Conservation (phyloP, 2,888 invertebrate species). For the Cantharis rustica region DNA sequence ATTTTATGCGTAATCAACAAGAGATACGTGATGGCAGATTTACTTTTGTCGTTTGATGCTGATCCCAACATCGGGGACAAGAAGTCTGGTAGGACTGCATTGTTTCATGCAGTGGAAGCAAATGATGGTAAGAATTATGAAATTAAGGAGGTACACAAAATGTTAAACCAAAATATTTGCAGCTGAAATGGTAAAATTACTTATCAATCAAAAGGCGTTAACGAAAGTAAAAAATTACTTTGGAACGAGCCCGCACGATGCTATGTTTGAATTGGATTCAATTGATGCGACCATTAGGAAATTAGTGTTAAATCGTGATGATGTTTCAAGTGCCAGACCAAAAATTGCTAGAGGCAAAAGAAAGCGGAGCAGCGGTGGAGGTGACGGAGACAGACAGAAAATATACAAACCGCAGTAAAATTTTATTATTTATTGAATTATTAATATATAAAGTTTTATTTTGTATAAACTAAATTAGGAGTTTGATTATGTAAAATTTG, state of each 20-base stretch:
- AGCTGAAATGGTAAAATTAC: slow-evolving; percentile 55
- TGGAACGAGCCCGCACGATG: slow-evolving; percentile 55
- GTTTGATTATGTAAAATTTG: background rate
- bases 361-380: background rate
- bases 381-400: background rate
- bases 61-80: slow-evolving; percentile 53
- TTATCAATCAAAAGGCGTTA: slow-evolving; percentile 57
- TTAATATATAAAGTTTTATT: too few relatives aligned
- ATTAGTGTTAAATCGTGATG: slow-evolving; percentile 1
- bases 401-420: background rate
- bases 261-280: slow-evolving; percentile 55
- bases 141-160: background rate
- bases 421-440: too few relatives aligned
- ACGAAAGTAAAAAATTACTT: slow-evolving; percentile 56
- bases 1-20: slow-evolving; percentile 55
- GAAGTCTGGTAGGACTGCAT: slow-evolving; percentile 58
- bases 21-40: slow-evolving; percentile 48
- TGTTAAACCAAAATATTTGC: slow-evolving; percentile 40
- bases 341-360: background rate
- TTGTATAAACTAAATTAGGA: background rate
- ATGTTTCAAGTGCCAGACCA: background rate
- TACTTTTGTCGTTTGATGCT: slow-evolving; percentile 49
- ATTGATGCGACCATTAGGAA: slow-evolving; percentile 33
- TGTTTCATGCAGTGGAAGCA: slow-evolving; percentile 57
- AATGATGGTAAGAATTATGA: slow-evolving; percentile 49